These are phyloP conservation scores for Marronus borbonicus DNA, from an alignment of 2,888 invertebrate genomes.

Conservation along the genomic window DNA sequence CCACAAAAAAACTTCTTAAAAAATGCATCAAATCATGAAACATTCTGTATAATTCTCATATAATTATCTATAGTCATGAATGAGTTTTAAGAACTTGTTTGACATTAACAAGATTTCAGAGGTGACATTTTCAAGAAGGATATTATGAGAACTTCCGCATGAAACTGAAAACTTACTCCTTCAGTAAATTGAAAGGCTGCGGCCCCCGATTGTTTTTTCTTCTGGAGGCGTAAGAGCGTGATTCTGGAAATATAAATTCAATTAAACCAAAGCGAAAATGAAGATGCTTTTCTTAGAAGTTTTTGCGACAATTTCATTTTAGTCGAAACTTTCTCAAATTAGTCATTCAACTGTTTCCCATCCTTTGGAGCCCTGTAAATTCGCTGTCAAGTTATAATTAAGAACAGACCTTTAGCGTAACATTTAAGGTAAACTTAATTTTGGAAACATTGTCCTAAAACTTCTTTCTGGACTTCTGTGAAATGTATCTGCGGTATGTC, in stretches of 20 bases:
- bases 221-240: neutral
- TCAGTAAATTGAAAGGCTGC: neutral
- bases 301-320: constrained; percentile 21
- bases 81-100: no score
- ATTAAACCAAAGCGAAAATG: constrained; percentile 21
- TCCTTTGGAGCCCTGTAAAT: neutral
- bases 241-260: constrained; percentile 16
- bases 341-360: neutral
- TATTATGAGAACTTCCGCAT: no score
- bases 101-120: no score
- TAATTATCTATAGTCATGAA: no score
- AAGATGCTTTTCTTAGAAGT: constrained; percentile 11
- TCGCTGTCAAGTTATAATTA: neutral
- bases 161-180: no score
- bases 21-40: no score
- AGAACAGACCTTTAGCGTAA: constrained; percentile 2
- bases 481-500: no score
- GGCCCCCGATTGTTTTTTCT: neutral
- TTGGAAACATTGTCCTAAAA: no score
- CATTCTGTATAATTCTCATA: no score
- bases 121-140: no score
- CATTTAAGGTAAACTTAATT: constrained; percentile 4
- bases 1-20: neutral
- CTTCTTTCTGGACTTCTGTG: no score
- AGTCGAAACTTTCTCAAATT: neutral